Conservation (phyloP, 1,140 invertebrate species). For the Ips typographus region DNA sequence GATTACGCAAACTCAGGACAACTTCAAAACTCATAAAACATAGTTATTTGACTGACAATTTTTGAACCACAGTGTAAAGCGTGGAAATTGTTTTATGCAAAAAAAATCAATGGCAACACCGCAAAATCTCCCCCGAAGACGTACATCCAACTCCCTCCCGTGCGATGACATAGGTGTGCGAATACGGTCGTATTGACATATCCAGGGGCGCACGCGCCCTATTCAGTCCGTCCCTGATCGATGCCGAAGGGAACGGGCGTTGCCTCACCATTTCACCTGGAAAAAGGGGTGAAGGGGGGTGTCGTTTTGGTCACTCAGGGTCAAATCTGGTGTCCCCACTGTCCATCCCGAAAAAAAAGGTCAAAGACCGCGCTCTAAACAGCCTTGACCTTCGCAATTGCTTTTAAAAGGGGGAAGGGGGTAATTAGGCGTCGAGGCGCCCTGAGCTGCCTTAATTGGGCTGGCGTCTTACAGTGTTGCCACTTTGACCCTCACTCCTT, state of each 20-base stretch:
- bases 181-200: slow-evolving; percentile 20
- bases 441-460: slow-evolving; percentile 23
- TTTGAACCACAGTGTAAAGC: too few species aligned
- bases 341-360: slow-evolving; percentile 6
- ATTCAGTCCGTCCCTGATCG: slow-evolving; percentile 10
- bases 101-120: too few species aligned
- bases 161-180: slow-evolving; percentile 24
- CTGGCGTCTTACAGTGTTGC: slow-evolving; percentile 29
- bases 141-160: background rate
- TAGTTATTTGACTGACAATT: too few species aligned
- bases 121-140: background rate
- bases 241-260: slow-evolving; percentile 30
- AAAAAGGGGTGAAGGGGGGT: slow-evolving; percentile 7
- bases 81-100: too few species aligned
- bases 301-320: background rate
- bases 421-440: slow-evolving; percentile 32
- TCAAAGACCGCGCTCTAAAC: slow-evolving; percentile 27
- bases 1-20: too few species aligned
- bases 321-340: background rate
- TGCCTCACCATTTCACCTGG: slow-evolving; percentile 32
- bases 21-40: too few species aligned
- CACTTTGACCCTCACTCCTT: slow-evolving; percentile 1
- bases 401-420: background rate
- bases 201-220: slow-evolving; percentile 9
- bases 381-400: slow-evolving; percentile 20